A percentile compares a stretch with the other conserved stretches of the same genome.
These are phyloP conservation scores for Macrochelys suwanniensis DNA, from an alignment of 2,797 vertebrate species.

Conservation along the genomic window DNA sequence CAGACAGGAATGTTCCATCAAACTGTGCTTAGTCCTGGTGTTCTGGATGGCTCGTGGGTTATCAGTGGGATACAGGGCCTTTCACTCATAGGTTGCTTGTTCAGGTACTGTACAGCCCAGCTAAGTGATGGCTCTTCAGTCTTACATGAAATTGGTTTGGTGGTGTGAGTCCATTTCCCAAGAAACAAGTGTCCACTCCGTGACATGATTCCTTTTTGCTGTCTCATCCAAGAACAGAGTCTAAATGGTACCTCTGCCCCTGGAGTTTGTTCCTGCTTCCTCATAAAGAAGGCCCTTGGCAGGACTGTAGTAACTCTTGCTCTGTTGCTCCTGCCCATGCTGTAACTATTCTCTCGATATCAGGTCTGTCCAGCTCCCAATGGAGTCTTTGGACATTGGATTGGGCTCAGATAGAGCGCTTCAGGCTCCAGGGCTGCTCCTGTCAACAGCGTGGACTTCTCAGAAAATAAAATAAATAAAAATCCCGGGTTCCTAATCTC, in stretches of 20 bases:
- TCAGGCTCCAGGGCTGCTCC: neutral
- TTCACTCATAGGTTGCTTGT: neutral
- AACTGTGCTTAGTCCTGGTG: neutral
- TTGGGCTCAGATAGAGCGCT: fast-evolving
- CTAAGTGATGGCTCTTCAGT: neutral
- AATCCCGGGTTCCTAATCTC: neutral
- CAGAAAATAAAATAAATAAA: neutral
- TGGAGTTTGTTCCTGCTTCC: neutral
- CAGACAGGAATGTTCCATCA: neutral
- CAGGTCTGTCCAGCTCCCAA: neutral
- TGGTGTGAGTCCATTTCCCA: neutral
- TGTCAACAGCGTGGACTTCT: neutral
- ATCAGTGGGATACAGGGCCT: neutral
- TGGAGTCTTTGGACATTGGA: neutral
- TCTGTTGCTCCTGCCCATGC: fast-evolving
- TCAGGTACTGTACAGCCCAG: neutral
- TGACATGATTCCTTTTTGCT: neutral
- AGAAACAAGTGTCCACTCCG: neutral
- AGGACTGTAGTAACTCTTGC: neutral
- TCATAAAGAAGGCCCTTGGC: neutral
- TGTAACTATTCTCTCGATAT: neutral
- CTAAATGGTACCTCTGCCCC: neutral
- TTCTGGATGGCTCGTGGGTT: neutral
- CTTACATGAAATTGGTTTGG: neutral
- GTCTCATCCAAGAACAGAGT: neutral